Conservation (phyloP, 2,113 vertebrate species). For the Notarius lentiginosus region DNA sequence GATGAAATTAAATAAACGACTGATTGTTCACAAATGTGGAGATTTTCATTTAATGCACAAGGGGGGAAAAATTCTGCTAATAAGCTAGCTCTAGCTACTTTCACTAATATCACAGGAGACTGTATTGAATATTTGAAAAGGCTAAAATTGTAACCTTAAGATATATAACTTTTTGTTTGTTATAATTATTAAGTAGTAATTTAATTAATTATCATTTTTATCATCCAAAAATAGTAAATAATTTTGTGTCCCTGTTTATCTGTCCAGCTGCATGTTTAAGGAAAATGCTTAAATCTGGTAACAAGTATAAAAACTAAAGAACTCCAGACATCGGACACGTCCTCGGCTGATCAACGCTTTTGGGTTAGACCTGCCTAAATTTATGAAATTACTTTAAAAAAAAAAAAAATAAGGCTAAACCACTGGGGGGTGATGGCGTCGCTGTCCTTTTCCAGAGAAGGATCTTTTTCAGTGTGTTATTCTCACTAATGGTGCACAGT, state of each 20-base stretch:
- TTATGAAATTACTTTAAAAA: slow-evolving; percentile 55
- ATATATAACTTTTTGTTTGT: background rate
- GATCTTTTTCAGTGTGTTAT: slow-evolving; percentile 62
- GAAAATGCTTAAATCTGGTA: background rate
- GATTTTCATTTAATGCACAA: background rate
- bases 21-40: background rate
- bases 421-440: slow-evolving; percentile 51
- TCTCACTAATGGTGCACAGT: slow-evolving; percentile 72
- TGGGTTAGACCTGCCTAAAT: slow-evolving; percentile 54
- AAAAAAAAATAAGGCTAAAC: slow-evolving; percentile 36
- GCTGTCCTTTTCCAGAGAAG: slow-evolving; percentile 59
- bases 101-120: background rate
- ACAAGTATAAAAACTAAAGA: no score
- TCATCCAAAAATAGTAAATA: background rate
- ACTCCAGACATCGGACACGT: background rate
- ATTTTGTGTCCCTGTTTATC: background rate
- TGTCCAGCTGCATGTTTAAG: background rate
- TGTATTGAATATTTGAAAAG: background rate
- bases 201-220: background rate
- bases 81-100: background rate
- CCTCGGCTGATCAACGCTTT: background rate
- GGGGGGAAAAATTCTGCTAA: background rate
- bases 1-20: background rate
- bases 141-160: background rate
- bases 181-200: background rate